phyloP scores from a whole-genome alignment of 2,113 vertebrate species.

The Leptosomus discolor region DNA sequence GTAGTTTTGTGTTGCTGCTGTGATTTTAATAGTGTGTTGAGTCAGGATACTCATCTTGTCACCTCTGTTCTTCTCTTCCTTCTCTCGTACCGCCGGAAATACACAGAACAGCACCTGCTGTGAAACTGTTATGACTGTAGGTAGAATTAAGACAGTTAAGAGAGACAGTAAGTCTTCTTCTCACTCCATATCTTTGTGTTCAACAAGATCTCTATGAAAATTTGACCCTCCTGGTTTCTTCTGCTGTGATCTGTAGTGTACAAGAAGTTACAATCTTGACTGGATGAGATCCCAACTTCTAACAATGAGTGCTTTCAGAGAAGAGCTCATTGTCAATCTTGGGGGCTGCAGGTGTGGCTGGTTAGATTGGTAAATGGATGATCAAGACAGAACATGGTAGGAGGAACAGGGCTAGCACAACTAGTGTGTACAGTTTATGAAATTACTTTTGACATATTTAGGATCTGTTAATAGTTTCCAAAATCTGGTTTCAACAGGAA shows the following conservation, averaged over 20 bases:
- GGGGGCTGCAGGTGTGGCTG: not conserved
- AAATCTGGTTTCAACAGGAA: not conserved
- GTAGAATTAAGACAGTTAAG: not conserved
- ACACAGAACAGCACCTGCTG: not conserved
- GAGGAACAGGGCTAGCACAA: not conserved
- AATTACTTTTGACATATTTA: not conserved
- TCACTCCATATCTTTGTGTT: not conserved
- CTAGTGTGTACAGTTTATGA: not conserved
- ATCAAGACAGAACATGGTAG: not conserved
- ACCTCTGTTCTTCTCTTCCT: not conserved
- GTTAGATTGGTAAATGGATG: not conserved
- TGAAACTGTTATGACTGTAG: not conserved
- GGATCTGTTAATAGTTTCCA: not conserved
- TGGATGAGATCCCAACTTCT: not conserved
- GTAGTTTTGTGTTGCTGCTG: not conserved
- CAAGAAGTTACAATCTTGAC: not conserved
- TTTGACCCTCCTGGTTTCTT: not conserved
- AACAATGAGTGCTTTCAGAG: not conserved
- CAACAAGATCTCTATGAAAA: not conserved
- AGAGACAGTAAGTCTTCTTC: not conserved
- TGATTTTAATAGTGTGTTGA: not conserved
- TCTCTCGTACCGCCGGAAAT: not conserved
- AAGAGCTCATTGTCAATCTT: not conserved
- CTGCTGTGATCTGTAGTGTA: not conserved
- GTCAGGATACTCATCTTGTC: not conserved